phyloP scores from a whole-genome alignment of 2,113 vertebrate species.

The Oenanthe melanoleuca region DNA sequence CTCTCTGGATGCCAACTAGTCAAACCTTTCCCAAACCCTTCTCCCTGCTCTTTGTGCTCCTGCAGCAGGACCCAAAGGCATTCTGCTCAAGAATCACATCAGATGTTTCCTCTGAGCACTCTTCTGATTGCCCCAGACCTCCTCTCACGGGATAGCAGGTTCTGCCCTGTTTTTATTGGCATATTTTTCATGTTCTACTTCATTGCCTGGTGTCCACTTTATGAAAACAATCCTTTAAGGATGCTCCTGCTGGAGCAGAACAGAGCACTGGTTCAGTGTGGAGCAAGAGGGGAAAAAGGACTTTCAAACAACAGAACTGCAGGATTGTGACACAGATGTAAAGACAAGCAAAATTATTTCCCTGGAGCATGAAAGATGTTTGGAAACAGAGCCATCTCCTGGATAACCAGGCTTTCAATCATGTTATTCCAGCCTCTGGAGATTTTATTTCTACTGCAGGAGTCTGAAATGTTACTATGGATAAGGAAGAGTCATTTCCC shows the following conservation, averaged over 20 bases:
- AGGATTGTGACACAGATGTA: background rate
- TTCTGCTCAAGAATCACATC: background rate
- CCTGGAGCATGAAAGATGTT: constrained; percentile 36
- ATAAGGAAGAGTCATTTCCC: background rate
- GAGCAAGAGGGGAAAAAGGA: background rate
- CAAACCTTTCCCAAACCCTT: background rate
- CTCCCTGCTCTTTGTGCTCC: background rate
- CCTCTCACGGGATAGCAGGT: background rate
- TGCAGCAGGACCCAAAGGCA: background rate
- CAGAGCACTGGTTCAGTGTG: background rate
- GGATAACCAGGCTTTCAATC: constrained; percentile 54
- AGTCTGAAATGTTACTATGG: background rate
- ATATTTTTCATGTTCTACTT: constrained; percentile 40
- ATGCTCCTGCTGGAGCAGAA: background rate
- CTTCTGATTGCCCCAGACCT: background rate
- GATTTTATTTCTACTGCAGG: background rate
- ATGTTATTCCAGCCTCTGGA: background rate
- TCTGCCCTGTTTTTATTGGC: constrained; percentile 53
- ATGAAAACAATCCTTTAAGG: constrained; percentile 69
- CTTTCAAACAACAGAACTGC: background rate
- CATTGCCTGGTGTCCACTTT: constrained; percentile 31
- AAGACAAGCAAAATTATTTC: constrained; percentile 18
- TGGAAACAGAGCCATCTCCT: constrained; percentile 67
- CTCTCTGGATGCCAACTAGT: background rate
- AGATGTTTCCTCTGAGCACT: background rate